Evolutionary conservation across 1,140 invertebrate species (phyloP), one percentile per base, ranked within the genome.

Genomic region (Frieseomelitta varia): DNA sequence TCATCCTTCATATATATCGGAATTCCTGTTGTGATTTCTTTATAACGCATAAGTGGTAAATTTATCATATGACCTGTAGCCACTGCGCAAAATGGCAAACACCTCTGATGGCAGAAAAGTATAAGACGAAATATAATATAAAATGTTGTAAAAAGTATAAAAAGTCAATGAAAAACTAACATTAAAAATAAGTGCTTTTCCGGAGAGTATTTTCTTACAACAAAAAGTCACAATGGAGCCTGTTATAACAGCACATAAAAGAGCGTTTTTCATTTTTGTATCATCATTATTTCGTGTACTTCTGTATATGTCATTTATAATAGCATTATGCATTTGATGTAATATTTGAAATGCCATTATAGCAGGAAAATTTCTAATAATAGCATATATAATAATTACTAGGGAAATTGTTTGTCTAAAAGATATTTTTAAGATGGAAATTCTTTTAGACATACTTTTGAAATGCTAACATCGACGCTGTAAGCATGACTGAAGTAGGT

Each of bases 71-170:
- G 96, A 24, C 96, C 96, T 53, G 95, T 95, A 30, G 95, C 95
- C 21, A 97, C 95, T 27, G 96, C 96, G 53, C 93, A 95, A 92
- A 97, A 96, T n/a, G 96, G 96, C 63, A 96, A 96, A n/a, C 74
- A 86, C 78, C 82, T 87, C 90, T 91, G 15, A 19, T 17, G 27
- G 24, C 1, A 34, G 58, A 55, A 6, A 78, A 15, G 21, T n/a
- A 21, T 55, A 14, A 63, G 51, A 24, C 0, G 0, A 30, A 65
- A 14, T 34, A 11, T 34, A 39, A 34, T 15, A 17, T 15, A 61
- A 47, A 6, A 63, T 6, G 0, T 8, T 47, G 39, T 69, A n/a
- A 17, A 27, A 12, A 27, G 19, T 1, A 14, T 8, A 73, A 63
- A 2, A 2, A 79, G 84, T 30, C 14, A 39, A 12, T 21, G 17